These are phyloP conservation scores for Frankliniella fusca DNA, from an alignment of 2,888 invertebrate genomes.

Conservation along the genomic window DNA sequence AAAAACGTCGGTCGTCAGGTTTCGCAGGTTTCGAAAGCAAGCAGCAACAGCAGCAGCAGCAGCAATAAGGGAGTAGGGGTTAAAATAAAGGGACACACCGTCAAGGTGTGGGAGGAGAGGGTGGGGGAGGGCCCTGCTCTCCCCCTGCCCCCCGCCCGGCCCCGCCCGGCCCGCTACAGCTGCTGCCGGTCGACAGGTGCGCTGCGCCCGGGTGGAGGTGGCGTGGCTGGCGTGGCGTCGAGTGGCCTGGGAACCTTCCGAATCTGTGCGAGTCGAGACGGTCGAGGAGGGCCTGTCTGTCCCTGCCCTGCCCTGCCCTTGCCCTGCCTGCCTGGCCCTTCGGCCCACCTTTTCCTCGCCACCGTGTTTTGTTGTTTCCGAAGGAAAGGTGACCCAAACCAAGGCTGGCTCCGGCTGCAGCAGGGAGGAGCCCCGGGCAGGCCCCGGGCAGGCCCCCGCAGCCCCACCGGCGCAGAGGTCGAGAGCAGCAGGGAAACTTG, in stretches of 20 bases:
- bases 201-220: not conserved
- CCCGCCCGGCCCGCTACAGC: not conserved
- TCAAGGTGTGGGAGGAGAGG: not conserved
- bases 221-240: not conserved
- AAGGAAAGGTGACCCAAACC: conserved; percentile 11
- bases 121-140: not conserved
- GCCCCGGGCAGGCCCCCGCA: not conserved
- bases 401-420: not conserved
- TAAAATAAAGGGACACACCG: not conserved
- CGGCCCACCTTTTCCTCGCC: not conserved
- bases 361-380: conserved; percentile 14
- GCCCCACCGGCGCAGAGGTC: not conserved
- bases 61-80: no score
- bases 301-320: no score
- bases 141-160: no score
- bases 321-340: no score
- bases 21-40: no score
- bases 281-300: not conserved
- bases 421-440: not conserved
- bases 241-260: not conserved
- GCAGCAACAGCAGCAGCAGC: no score
- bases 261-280: not conserved
- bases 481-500: not conserved
- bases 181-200: not conserved
- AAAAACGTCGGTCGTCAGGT: no score